Evolutionary conservation across 2,113 vertebrate genomes (phyloP), one percentile per base, ranked within the genome.

Genomic region (Clarias macrocephalus): DNA sequence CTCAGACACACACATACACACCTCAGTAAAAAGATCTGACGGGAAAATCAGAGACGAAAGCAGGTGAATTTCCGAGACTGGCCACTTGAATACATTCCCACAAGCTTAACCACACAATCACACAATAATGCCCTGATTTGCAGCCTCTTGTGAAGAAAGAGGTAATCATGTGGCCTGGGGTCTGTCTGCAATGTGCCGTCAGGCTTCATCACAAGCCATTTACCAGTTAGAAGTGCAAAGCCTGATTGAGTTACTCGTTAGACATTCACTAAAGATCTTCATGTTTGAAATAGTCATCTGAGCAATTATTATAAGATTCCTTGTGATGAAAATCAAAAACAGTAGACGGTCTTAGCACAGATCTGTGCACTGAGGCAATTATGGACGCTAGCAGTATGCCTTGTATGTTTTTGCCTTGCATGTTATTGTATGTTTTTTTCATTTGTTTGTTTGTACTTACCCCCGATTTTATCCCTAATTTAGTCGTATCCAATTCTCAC

Each of bases 131-230:
- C 86, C 42, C 84, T 87, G 77, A 92, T 92, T 93, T 92, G 81
- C 89, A 92, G 90, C 87, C 77, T 25, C 86, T 66, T 76, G 84
- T 77, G 66, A 82, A 89, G 77, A 92, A 92, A 90, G 89, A 93
- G 62, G 88, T 89, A 91, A 92, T 89, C 91, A 63, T 76, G 73
- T 85, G 85, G 83, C 77, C 82, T 80, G 84, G 80, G 70, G 63
- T 79, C 42, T 85, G 60, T 62, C 56, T 85, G 37, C 52, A 80
- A 57, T 73, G 21, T 84, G 25, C 60, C 80, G 86, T 80, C 82
- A 73, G 28, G 72, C 68, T 81, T 88, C 75, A 65, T 85, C 85
- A 87, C 42, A 25, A 84, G 30, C 87, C 81, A 91, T 86, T 91
- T 82, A 85, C 70, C 83, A 84, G 80, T 56, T 48, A 86, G 66